Evolutionary conservation across 2,113 vertebrate genomes (phyloP).

Genomic region (Phainopepla nitens): DNA sequence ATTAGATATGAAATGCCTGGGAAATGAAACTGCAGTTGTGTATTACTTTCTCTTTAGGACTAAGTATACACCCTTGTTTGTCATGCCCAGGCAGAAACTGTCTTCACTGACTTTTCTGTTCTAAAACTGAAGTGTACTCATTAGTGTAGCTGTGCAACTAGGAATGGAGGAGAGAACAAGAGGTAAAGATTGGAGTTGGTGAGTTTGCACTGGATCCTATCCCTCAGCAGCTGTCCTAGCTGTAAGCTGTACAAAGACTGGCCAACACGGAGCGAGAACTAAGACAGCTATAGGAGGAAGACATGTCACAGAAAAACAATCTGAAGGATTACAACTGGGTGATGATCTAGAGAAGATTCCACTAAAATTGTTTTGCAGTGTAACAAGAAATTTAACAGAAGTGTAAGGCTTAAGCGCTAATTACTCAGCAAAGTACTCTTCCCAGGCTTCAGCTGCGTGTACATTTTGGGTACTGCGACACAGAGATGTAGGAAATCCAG

Average conservation of each 20-base stretch:
- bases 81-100: background rate
- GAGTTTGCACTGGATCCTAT: rapidly evolving
- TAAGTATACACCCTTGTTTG: background rate
- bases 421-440: background rate
- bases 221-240: rapidly evolving
- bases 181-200: too few species aligned
- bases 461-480: background rate
- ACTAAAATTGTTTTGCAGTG: background rate
- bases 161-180: background rate
- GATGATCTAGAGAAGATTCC: background rate
- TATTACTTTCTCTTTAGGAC: background rate
- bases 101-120: background rate
- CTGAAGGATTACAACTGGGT: rapidly evolving
- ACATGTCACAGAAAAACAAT: rapidly evolving
- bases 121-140: background rate
- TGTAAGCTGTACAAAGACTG: background rate
- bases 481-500: background rate
- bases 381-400: background rate
- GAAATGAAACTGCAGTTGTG: background rate
- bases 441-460: background rate
- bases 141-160: background rate
- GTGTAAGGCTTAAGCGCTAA: background rate
- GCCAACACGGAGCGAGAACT: background rate
- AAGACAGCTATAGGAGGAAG: background rate
- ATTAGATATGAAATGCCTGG: background rate